phyloP scores from a whole-genome alignment of 2,797 vertebrate species.

The Microctenopoma stevenorrisi region DNA sequence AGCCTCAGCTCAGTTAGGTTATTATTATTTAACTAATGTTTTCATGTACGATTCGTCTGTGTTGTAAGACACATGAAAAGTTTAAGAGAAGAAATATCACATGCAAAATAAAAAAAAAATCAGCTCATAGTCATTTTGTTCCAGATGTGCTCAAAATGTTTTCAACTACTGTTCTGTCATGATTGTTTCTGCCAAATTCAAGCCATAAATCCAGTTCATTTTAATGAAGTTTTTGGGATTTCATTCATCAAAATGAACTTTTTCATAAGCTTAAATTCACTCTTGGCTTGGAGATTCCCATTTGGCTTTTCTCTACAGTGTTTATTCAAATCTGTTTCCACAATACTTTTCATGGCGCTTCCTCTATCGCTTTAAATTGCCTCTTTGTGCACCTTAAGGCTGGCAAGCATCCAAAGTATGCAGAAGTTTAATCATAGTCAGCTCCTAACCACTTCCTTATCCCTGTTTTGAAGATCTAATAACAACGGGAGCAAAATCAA shows the following conservation, averaged over 20 bases:
- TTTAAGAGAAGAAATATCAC: slow-evolving; percentile 24
- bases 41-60: slow-evolving; percentile 10
- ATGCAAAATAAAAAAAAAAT: slow-evolving; percentile 38
- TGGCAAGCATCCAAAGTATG: slow-evolving; percentile 75
- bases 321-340: slow-evolving; percentile 68
- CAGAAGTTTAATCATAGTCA: slow-evolving; percentile 66
- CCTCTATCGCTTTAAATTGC: slow-evolving; percentile 61
- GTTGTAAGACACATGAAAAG: slow-evolving; percentile 12
- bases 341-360: slow-evolving; percentile 54
- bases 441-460: slow-evolving; percentile 71
- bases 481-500: slow-evolving; percentile 69
- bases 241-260: slow-evolving; percentile 46
- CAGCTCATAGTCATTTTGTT: slow-evolving; percentile 10
- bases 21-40: slow-evolving; percentile 1
- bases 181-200: slow-evolving; percentile 45
- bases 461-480: slow-evolving; percentile 65
- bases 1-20: not conserved
- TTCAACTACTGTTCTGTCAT: slow-evolving; percentile 38
- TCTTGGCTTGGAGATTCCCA: slow-evolving; percentile 38
- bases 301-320: slow-evolving; percentile 50
- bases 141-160: slow-evolving; percentile 54
- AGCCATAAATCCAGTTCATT: slow-evolving; percentile 48
- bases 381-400: slow-evolving; percentile 67
- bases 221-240: slow-evolving; percentile 35
- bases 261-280: slow-evolving; percentile 39